phyloP scores from a whole-genome alignment of 2,797 vertebrate genomes.

The Mus spretus region DNA sequence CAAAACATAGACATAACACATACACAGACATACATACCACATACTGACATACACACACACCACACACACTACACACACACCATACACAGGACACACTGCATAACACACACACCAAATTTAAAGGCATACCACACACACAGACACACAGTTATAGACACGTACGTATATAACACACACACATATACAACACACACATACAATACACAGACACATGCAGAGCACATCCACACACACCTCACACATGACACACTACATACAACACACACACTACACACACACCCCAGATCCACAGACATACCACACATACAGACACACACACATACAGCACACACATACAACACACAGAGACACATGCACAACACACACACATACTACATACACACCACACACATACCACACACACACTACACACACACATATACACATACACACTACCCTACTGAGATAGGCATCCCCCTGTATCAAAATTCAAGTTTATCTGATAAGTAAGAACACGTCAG shows the following conservation, averaged over 20 bases:
- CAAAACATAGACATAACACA: no score
- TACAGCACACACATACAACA: not conserved
- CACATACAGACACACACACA: no score
- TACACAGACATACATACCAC: not conserved
- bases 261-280: not conserved
- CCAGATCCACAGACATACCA: not conserved
- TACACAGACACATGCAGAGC: no score
- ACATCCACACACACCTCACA: not conserved
- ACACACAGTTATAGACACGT: not conserved
- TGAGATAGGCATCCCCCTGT: not conserved
- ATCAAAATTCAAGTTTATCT: not conserved
- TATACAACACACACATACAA: not conserved
- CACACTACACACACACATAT: not conserved
- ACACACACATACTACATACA: not conserved
- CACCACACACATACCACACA: no score
- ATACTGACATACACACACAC: not conserved
- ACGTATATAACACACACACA: not conserved
- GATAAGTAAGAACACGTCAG: no score
- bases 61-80: not conserved
- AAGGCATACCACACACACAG: not conserved
- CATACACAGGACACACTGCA: no score
- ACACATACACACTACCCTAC: not conserved
- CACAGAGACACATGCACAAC: no score
- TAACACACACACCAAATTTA: no score
- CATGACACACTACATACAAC: not conserved